Conservation (phyloP, 2,888 invertebrate genomes). For the Prosopocoilus inquinatus region DNA sequence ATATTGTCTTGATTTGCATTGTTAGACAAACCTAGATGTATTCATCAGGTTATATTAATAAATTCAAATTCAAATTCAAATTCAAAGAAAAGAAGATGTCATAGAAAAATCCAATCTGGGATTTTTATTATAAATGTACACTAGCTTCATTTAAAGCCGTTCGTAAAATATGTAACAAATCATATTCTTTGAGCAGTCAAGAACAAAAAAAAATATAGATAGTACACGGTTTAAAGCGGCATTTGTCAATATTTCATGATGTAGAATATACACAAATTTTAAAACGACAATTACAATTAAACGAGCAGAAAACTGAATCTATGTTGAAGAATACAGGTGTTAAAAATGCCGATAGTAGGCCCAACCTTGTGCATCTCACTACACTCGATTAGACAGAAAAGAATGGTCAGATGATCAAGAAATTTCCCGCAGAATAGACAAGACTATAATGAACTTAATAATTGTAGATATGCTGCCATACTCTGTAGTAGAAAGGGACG, state of each 20-base stretch:
- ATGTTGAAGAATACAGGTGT: neutral
- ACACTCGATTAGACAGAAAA: conserved; percentile 23
- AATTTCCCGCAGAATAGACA: conserved; percentile 31
- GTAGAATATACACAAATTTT: neutral
- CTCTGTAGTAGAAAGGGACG: neutral
- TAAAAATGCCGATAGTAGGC: neutral
- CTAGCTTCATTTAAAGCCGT: neutral
- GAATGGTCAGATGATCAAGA: conserved; percentile 12
- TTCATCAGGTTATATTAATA: no score
- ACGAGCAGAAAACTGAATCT: neutral
- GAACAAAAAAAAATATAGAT: neutral
- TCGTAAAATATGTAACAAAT: conserved; percentile 2
- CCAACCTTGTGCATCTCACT: neutral
- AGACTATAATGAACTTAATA: conserved; percentile 27
- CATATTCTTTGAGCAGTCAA: neutral
- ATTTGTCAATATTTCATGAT: neutral
- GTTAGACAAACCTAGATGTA: no score
- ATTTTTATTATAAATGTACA: no score
- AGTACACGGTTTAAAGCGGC: neutral
- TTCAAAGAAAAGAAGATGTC: no score
- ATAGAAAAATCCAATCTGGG: no score
- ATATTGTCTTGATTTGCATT: no score
- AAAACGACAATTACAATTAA: neutral
- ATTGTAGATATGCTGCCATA: no score
- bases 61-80: no score